Conservation (phyloP, 2,888 invertebrate species). For the Drosophila anomalata region DNA sequence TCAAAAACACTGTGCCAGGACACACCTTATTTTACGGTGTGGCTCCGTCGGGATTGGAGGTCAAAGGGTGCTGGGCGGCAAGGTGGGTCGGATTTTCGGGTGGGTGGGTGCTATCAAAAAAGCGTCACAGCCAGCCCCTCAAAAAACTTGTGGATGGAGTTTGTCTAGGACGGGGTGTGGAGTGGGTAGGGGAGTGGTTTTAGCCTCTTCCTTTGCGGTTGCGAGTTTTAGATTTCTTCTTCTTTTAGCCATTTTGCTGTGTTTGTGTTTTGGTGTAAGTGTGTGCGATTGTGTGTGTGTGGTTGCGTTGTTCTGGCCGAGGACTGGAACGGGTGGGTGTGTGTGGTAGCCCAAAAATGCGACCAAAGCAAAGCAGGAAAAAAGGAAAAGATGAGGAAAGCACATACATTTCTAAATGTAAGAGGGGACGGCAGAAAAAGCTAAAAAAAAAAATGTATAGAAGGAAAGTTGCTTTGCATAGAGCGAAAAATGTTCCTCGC, state of each 20-base stretch:
- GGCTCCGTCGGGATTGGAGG: not conserved
- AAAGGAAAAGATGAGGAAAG: slow-evolving; percentile 4
- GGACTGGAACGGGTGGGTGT: not conserved
- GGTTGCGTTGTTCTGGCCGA: not conserved
- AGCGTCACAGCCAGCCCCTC: slow-evolving; percentile 37
- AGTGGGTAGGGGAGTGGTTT: slow-evolving; percentile 34
- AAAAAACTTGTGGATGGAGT: slow-evolving; percentile 54
- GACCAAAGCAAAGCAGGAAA: slow-evolving; percentile 25
- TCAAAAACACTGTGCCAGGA: slow-evolving; percentile 30
- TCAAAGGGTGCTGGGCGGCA: not conserved
- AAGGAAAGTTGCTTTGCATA: slow-evolving; percentile 63
- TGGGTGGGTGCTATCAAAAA: slow-evolving; percentile 40
- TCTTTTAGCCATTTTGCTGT: slow-evolving; percentile 23
- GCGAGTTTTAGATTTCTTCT: slow-evolving; percentile 68
- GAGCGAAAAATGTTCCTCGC: slow-evolving; percentile 64
- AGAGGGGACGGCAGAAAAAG: slow-evolving; percentile 13
- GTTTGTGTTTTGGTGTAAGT: slow-evolving; percentile 5
- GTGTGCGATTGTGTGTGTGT: slow-evolving; percentile 9
- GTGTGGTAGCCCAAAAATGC: slow-evolving; percentile 60
- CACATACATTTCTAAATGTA: slow-evolving; percentile 63
- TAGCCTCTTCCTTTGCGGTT: slow-evolving; percentile 57
- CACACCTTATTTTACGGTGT: slow-evolving; percentile 36
- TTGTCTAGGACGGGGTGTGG: slow-evolving; percentile 50
- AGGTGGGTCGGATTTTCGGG: not conserved
- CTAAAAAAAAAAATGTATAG: not conserved